Evolutionary conservation across 2,888 invertebrate species (phyloP).

Genomic region (Cactoblastis cactorum): DNA sequence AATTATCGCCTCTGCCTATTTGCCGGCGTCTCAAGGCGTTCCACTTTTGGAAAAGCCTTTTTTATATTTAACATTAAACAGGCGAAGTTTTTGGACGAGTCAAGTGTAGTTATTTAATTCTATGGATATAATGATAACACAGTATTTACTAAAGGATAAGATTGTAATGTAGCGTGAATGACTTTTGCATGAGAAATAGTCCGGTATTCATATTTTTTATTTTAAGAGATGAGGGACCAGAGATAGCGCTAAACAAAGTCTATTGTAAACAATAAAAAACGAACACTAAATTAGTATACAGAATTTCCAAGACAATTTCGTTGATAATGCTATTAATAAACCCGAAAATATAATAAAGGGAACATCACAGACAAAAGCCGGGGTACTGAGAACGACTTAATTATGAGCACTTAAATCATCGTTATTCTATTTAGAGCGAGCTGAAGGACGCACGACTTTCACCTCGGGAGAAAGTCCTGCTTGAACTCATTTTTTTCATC

Average conservation of each 20-base stretch:
- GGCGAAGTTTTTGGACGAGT: not conserved
- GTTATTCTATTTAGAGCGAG: slow-evolving; percentile 22
- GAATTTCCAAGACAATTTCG: no score
- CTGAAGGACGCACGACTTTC: slow-evolving; percentile 68
- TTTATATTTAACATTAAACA: not conserved
- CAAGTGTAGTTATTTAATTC: not conserved
- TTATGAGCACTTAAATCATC: slow-evolving; percentile 12
- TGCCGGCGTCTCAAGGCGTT: not conserved
- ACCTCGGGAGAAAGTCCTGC: slow-evolving; percentile 63
- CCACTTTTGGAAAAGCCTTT: not conserved
- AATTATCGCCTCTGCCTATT: not conserved
- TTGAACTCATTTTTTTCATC: slow-evolving; percentile 45
- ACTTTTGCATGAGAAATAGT: no score
- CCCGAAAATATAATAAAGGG: slow-evolving; percentile 2
- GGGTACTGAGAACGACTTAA: slow-evolving; percentile 16
- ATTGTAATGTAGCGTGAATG: no score
- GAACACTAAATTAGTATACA: no score
- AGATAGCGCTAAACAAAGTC: no score
- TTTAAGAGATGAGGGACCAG: no score
- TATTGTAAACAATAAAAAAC: no score
- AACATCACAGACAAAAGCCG: slow-evolving; percentile 15
- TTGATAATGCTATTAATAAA: no score
- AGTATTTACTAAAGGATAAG: not conserved
- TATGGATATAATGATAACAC: not conserved
- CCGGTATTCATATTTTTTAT: no score